Percentiles rank a stretch among this genome's conserved stretches.
Evolutionary conservation across 2,888 invertebrate species (phyloP).

Genomic region (Sicus ferrugineus): DNA sequence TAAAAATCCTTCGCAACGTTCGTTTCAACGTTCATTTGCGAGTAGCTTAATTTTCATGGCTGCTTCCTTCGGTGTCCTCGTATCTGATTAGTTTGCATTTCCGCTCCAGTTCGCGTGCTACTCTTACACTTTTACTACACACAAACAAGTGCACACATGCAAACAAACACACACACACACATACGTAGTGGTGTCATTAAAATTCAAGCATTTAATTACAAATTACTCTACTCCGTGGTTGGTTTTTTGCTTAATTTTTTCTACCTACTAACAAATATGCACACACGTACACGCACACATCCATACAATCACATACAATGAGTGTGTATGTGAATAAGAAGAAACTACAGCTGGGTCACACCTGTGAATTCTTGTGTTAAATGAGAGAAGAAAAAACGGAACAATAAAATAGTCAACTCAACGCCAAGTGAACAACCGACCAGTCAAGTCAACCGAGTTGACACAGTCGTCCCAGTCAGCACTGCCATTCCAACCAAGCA

Average conservation of each 20-base stretch:
- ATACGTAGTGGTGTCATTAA: background rate
- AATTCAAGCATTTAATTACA: conserved; percentile 11
- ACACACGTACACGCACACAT: background rate
- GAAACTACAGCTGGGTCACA: background rate
- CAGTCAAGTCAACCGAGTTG: too few relatives aligned
- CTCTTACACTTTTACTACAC: background rate
- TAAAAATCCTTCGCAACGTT: background rate
- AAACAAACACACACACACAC: background rate
- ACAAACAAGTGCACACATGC: background rate
- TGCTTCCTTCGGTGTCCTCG: background rate
- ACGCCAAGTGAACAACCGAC: background rate
- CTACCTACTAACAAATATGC: too few relatives aligned
- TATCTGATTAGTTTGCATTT: conserved; percentile 2
- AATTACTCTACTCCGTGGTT: background rate
- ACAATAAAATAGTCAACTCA: background rate
- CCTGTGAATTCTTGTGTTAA: background rate
- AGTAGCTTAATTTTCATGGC: background rate
- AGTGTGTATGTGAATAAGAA: too few relatives aligned
- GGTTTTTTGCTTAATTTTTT: background rate
- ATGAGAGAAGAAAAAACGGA: background rate
- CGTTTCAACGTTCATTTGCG: background rate
- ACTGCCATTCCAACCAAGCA: background rate
- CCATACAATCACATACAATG: background rate
- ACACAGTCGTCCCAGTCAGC: too few relatives aligned
- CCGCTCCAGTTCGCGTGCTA: background rate